phyloP scores from a whole-genome alignment of 2,888 invertebrate species.

The Leptarthrus brevirostris region DNA sequence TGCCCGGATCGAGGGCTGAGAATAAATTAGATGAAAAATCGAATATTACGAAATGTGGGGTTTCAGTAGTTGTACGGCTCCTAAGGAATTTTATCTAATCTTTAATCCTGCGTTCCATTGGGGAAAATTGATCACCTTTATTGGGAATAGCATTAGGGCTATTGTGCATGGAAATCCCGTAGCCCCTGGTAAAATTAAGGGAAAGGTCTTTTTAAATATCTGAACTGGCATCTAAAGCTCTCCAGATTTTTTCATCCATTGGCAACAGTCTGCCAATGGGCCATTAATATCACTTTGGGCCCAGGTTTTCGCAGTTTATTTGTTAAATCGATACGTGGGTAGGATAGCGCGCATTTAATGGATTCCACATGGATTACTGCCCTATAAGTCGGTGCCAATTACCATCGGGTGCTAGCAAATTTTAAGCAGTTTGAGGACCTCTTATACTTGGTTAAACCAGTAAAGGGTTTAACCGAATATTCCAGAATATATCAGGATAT shows the following conservation, averaged over 20 bases:
- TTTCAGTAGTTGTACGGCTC: background rate
- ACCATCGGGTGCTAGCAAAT: background rate
- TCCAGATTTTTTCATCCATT: conserved; percentile 1
- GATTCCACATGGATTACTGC: conserved; percentile 28
- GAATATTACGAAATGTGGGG: background rate
- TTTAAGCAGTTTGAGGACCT: background rate
- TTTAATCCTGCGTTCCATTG: conserved; percentile 19
- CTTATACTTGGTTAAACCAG: background rate
- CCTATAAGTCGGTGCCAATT: conserved; percentile 21
- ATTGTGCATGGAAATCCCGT: conserved; percentile 5
- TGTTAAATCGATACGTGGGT: conserved; percentile 12
- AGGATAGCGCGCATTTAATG: background rate
- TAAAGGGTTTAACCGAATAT: background rate
- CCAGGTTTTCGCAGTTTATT: conserved; percentile 38
- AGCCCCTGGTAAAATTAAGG: background rate
- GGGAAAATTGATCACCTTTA: conserved; percentile 38
- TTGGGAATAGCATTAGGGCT: background rate
- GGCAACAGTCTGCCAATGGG: conserved; percentile 26
- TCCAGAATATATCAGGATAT: background rate
- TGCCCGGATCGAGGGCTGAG: background rate
- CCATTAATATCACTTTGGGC: conserved; percentile 38
- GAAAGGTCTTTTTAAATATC: background rate
- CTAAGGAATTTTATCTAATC: conserved; percentile 28
- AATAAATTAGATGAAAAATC: conserved; percentile 33
- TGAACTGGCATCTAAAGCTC: conserved; percentile 27